Evolutionary conservation across 2,113 vertebrate genomes (phyloP).

Genomic region (Origma solitaria): DNA sequence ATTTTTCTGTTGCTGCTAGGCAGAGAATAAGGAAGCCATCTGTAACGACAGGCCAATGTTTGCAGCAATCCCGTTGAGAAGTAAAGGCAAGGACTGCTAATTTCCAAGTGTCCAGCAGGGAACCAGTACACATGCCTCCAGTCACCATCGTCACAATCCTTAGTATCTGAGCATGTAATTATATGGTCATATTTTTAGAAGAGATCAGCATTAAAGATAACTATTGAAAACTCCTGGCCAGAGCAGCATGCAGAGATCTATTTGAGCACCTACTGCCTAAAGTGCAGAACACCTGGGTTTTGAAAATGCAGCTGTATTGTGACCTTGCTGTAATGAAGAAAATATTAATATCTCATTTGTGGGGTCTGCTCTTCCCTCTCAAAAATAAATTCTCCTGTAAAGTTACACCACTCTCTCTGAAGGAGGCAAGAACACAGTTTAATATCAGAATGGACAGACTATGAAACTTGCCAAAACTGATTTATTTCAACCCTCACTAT

Average conservation of each 20-base stretch:
- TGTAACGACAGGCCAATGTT: conserved; percentile 29
- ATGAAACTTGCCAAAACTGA: not conserved
- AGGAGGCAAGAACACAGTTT: not conserved
- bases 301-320: conserved; percentile 1
- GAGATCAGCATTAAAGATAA: conserved; percentile 48
- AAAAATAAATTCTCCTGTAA: not conserved
- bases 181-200: conserved; percentile 47
- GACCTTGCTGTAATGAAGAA: conserved; percentile 24
- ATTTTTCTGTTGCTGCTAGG: conserved; percentile 42
- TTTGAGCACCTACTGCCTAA: conserved; percentile 15
- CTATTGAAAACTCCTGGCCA: conserved; percentile 17
- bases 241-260: not conserved
- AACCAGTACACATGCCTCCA: conserved; percentile 47
- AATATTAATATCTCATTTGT: conserved; percentile 15
- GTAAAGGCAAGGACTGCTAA: conserved; percentile 54
- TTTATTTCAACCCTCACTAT: not conserved
- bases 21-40: conserved; percentile 52
- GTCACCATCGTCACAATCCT: conserved; percentile 36
- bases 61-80: conserved; percentile 42
- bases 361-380: not conserved
- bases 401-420: not conserved
- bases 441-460: not conserved
- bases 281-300: conserved; percentile 20
- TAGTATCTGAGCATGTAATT: conserved; percentile 43
- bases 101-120: conserved; percentile 59